These are phyloP conservation scores for Eremobia ochroleuca DNA, from an alignment of 2,888 invertebrate genomes.

Conservation along the genomic window DNA sequence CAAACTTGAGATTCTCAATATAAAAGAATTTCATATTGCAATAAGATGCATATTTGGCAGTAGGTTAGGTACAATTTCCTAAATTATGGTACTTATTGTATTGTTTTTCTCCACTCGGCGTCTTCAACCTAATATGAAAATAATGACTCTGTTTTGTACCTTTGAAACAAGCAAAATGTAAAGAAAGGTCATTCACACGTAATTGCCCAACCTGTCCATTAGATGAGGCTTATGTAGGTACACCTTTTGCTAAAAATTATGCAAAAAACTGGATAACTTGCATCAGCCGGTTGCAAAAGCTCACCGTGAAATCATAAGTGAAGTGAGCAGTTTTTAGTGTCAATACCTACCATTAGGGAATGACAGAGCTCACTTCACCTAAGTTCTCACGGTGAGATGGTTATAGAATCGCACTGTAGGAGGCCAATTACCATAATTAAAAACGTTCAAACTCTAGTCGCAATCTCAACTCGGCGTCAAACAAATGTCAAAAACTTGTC, in stretches of 20 bases:
- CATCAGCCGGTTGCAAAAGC: too few relatives aligned
- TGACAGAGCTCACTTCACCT: too few relatives aligned
- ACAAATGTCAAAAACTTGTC: too few relatives aligned
- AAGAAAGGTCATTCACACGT: slow-evolving; percentile 9
- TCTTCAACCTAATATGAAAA: slow-evolving; percentile 20
- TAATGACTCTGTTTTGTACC: slow-evolving; percentile 28
- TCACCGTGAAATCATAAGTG: too few relatives aligned
- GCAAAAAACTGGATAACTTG: too few relatives aligned
- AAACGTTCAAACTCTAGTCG: too few relatives aligned
- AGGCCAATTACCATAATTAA: too few relatives aligned
- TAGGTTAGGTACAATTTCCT: neutral
- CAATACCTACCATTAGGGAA: too few relatives aligned
- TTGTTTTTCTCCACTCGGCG: neutral
- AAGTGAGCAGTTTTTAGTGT: too few relatives aligned
- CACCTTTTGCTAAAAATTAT: neutral
- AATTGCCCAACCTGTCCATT: slow-evolving; percentile 6
- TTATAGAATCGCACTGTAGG: too few relatives aligned
- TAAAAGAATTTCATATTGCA: neutral
- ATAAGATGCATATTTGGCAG: neutral
- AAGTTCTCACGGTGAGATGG: too few relatives aligned
- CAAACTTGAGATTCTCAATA: neutral
- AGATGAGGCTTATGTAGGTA: neutral
- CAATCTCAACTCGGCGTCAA: too few relatives aligned
- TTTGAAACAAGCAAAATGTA: neutral
- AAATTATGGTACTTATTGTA: slow-evolving; percentile 3